Conservation (phyloP, 2,113 vertebrate species). For the Tamias sibiricus region DNA sequence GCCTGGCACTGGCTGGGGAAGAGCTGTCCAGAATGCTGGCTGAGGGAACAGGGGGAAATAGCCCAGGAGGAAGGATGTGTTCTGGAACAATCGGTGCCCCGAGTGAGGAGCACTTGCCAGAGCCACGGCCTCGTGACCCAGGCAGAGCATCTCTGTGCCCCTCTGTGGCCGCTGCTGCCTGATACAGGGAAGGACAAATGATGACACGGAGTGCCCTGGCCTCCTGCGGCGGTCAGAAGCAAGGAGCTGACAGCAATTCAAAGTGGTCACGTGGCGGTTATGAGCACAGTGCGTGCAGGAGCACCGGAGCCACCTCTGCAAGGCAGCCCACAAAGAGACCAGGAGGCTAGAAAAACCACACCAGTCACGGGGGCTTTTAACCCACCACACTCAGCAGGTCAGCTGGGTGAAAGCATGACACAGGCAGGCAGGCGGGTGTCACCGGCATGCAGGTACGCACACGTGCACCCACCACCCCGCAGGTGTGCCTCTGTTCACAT, state of each 20-base stretch:
- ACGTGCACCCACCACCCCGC: too few relatives aligned
- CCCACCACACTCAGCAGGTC: not conserved
- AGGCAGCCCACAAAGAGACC: not conserved
- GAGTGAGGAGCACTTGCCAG: not conserved
- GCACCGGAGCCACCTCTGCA: not conserved
- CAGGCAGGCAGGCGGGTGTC: not conserved
- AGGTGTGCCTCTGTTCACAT: too few relatives aligned
- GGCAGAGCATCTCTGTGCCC: not conserved
- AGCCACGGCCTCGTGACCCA: not conserved
- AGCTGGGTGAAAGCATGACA: not conserved
- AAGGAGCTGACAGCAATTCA: not conserved
- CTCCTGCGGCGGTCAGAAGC: not conserved
- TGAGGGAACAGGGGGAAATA: not conserved
- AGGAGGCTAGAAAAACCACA: not conserved
- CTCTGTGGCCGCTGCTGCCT: not conserved
- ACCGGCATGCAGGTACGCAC: too few relatives aligned
- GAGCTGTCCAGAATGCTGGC: not conserved
- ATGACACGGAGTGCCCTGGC: accelerated
- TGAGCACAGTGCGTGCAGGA: not conserved
- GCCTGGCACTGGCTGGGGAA: not conserved
- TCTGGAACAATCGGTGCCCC: not conserved
- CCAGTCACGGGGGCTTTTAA: not conserved
- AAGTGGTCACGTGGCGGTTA: not conserved
- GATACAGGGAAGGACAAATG: not conserved
- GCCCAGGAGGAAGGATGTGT: not conserved